Percentiles rank a stretch among this genome's conserved stretches.
These are phyloP conservation scores for Megaptera novaeangliae DNA, from an alignment of 2,113 vertebrate genomes.

Conservation along the genomic window DNA sequence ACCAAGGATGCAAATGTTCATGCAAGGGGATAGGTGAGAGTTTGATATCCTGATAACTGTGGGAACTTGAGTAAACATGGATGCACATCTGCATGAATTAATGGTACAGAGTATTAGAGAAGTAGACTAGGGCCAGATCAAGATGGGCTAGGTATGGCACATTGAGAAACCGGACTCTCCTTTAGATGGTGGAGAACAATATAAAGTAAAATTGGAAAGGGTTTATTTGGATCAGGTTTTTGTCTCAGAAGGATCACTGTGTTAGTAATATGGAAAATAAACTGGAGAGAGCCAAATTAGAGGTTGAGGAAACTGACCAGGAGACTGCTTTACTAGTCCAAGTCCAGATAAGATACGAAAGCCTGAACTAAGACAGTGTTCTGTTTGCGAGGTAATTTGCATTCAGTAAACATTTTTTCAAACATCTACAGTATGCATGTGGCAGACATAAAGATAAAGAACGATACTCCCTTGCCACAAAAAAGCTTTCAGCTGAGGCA, in stretches of 20 bases:
- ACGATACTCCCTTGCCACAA: neutral
- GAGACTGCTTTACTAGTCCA: neutral
- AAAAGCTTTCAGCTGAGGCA: neutral
- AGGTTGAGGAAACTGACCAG: neutral
- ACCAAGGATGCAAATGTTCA: neutral
- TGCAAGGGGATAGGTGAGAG: neutral
- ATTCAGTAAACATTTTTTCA: neutral
- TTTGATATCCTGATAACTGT: neutral
- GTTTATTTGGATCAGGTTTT: neutral
- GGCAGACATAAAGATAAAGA: neutral
- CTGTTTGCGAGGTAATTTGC: neutral
- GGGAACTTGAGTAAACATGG: neutral
- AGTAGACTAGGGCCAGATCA: neutral
- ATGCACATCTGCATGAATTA: neutral
- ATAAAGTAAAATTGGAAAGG: conserved; percentile 2
- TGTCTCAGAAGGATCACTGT: neutral
- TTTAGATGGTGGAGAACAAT: neutral
- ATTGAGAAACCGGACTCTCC: neutral
- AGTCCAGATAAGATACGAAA: neutral
- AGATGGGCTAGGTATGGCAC: neutral
- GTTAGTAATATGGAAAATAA: conserved; percentile 3
- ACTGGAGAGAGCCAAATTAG: neutral
- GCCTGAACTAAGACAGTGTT: neutral
- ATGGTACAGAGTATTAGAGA: neutral
- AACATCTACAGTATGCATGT: neutral